Evolutionary conservation across 1,140 invertebrate genomes (phyloP).

Genomic region (Monomorium pharaonis): DNA sequence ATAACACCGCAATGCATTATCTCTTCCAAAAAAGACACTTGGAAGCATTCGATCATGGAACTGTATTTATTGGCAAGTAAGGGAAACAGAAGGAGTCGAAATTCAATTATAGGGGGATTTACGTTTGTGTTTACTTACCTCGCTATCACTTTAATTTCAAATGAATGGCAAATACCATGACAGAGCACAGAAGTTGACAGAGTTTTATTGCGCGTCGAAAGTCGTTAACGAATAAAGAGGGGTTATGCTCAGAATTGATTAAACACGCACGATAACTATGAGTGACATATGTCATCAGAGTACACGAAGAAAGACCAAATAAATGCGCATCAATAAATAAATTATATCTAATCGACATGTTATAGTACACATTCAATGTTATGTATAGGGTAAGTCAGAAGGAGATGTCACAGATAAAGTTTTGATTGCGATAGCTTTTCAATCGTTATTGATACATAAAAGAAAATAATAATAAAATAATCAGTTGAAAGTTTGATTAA

Average conservation of each 20-base stretch:
- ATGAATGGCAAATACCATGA: neutral
- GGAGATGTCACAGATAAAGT: too few species aligned
- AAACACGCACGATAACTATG: neutral
- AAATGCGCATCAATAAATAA: neutral
- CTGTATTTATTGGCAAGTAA: neutral
- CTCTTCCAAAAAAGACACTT: neutral
- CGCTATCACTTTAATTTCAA: neutral
- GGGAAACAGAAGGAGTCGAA: neutral
- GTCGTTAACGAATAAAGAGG: constrained; percentile 5
- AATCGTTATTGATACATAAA: too few species aligned
- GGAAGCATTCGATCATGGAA: neutral
- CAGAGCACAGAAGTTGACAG: neutral
- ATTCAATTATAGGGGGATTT: constrained; percentile 26
- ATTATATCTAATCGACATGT: neutral
- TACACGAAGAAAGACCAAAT: neutral
- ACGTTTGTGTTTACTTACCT: constrained; percentile 1
- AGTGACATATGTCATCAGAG: neutral
- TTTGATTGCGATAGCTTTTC: too few species aligned
- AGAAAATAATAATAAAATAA: too few species aligned
- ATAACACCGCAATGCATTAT: neutral
- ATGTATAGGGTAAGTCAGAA: too few species aligned
- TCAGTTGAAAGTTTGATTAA: too few species aligned
- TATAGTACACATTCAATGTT: too few species aligned
- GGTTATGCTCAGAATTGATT: constrained; percentile 2
- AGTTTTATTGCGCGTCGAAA: constrained; percentile 1